Evolutionary conservation across 2,113 vertebrate species (phyloP), one percentile per base, ranked within the genome.

Genomic region (Caloenas nicobarica): DNA sequence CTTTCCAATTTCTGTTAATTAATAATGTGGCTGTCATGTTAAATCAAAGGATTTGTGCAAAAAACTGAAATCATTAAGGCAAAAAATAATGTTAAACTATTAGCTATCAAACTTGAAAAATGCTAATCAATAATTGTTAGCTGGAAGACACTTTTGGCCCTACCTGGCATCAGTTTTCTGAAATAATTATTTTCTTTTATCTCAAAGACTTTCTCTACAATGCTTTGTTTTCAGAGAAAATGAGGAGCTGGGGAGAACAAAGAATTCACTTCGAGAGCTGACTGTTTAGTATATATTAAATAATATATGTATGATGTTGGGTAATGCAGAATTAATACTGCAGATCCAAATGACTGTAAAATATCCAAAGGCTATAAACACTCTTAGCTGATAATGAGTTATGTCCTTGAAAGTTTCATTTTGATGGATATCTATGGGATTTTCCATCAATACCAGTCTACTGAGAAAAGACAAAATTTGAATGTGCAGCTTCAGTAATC

Each of bases 381-480:
- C 61, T 94, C 65, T 81, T 95, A 83, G 66, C 51, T 97, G 94
- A 97, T 53, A 96, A 97, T 36, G 38, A 97, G 80, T 95, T 86
- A 82, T 48, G 81, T 96, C 93, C 94, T 96, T 96, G 87, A 76
- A 96, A 96, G 62, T 88, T 96, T 96, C 58, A 90, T 94, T 97
- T 95, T 97, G 94, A 97, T 95, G 86, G 94, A 94, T 97, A 93
- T 91, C 95, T 77, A 9, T 31, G 86, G 89, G 48, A 95, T 83
- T 97, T 96, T 89, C 78, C 58, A 92, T 18, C 93, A 91, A 94
- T 94, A 95, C 64, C 74, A 90, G 74, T 88, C 95, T 91, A 85
- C 68, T n/a, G 89, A 94, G 90, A 42, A 92, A 95, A 95, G 86
- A 92, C 42, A 93, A 48, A 40, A 95, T 79, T 80, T 94, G 66